Evolutionary conservation across 53 echinoderm and acorn worm species (phyloP), one percentile per base, ranked within the genome.

Genomic region (Temnopleurus reevesii): DNA sequence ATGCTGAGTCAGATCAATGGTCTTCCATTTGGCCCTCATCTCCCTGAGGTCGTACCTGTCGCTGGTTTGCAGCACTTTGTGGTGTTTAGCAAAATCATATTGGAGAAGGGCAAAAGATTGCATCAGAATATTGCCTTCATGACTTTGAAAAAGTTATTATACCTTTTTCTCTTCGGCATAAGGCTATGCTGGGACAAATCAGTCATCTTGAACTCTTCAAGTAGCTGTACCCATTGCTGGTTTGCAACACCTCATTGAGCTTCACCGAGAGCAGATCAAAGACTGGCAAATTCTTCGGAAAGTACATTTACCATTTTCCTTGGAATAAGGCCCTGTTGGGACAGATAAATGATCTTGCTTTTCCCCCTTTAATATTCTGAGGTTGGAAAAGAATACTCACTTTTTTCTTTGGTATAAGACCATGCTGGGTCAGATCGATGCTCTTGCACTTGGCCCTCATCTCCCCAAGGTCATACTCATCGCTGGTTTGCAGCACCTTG

Each of bases 381-480:
- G n/a, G n/a, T n/a, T n/a, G n/a, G n/a, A n/a, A 54, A 76, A 8
- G 43, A 33, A 12, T 45, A 25, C 30, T 89, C 77, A 89, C 80
- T 80, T 55, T 66, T 55, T 77, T 89, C 71, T 87, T 87, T 15
- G 94, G 95, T 0, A 98, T 90, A 4, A 91, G 55, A 2, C 98
- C 95, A 84, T 95, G 95, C 45, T 91, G 76, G 4, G 91, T 59
- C 53, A 66, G 90, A 59, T 98, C 98, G 63, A 89, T 93, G 54
- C 86, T 90, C 81, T 98, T 91, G 77, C 94, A 94, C 10, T 93
- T 76, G 2, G 91, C 55, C 19, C 98, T 92, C 83, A 98, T 90
- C 71, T 94, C 94, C 17, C 81, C 86, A n/a, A 94, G 77, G 86
- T 95, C 95, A 89, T 89, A 93, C 26, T 94, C 92, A 21, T 86